These are phyloP conservation scores for Chaetophractus vellerosus DNA, from an alignment of 2,797 vertebrate genomes.

Conservation along the genomic window DNA sequence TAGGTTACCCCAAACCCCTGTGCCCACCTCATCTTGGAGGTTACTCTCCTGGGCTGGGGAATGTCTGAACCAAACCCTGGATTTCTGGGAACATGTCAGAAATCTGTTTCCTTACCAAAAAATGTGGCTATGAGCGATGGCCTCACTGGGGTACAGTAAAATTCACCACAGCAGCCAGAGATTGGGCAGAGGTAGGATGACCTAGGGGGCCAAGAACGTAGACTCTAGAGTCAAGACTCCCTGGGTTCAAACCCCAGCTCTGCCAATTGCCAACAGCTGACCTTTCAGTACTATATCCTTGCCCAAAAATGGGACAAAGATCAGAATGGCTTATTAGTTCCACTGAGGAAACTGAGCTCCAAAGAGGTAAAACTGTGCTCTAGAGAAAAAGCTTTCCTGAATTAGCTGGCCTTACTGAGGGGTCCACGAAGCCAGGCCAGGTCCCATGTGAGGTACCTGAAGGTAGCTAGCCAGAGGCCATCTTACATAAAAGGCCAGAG, in stretches of 20 bases:
- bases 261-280: neutral
- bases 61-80: neutral
- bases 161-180: neutral
- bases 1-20: neutral
- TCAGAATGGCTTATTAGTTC: neutral
- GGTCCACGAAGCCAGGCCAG: too few species aligned
- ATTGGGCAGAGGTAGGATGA: rapidly evolving
- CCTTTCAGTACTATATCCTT: neutral
- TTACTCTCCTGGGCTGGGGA: neutral
- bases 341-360: neutral
- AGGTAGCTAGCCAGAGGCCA: too few species aligned
- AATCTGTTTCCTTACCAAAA: neutral
- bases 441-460: too few species aligned
- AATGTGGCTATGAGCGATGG: neutral
- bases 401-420: neutral
- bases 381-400: neutral
- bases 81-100: neutral
- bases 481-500: neutral
- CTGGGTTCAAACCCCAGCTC: neutral
- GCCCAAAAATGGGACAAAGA: neutral
- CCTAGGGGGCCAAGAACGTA: neutral
- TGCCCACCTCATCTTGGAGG: neutral
- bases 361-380: neutral
- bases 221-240: neutral
- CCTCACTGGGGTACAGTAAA: neutral